phyloP scores from a whole-genome alignment of 2,797 vertebrate species.

The Onychomys torridus region DNA sequence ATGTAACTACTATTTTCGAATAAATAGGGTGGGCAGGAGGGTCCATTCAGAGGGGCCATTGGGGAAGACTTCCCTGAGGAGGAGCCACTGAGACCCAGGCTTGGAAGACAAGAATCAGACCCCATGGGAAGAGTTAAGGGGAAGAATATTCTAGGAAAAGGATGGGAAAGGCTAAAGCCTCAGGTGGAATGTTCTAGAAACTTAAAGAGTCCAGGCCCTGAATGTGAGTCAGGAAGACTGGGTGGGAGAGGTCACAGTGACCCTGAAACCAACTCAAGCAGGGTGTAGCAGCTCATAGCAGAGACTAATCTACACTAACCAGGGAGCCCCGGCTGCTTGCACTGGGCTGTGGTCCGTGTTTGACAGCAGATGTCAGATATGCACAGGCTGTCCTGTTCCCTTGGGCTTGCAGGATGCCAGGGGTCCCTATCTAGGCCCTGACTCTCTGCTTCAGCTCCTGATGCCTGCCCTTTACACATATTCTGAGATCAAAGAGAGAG shows the following conservation, averaged over 20 bases:
- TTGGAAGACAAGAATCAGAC: not conserved
- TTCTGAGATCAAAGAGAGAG: not conserved
- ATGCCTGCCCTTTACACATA: not conserved
- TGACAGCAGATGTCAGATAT: not conserved
- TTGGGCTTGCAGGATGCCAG: not conserved
- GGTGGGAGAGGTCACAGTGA: not conserved
- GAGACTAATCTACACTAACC: not conserved
- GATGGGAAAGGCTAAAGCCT: not conserved
- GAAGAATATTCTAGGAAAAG: not conserved
- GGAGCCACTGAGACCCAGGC: accelerated
- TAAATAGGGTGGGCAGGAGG: not conserved
- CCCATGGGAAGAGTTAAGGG: no score
- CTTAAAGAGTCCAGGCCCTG: not conserved
- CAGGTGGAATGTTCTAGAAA: not conserved
- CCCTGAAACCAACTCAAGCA: no score
- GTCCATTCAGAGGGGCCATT: not conserved
- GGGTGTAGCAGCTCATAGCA: not conserved
- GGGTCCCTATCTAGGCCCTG: not conserved
- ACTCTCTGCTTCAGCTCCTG: not conserved
- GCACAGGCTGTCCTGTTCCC: not conserved
- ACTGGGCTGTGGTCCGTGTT: accelerated
- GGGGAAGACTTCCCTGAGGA: not conserved
- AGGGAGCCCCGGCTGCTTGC: no score
- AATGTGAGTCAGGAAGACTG: not conserved
- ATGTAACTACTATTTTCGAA: no score